phyloP scores from a whole-genome alignment of 1,140 invertebrate species.

The Oncopeltus fasciatus region DNA sequence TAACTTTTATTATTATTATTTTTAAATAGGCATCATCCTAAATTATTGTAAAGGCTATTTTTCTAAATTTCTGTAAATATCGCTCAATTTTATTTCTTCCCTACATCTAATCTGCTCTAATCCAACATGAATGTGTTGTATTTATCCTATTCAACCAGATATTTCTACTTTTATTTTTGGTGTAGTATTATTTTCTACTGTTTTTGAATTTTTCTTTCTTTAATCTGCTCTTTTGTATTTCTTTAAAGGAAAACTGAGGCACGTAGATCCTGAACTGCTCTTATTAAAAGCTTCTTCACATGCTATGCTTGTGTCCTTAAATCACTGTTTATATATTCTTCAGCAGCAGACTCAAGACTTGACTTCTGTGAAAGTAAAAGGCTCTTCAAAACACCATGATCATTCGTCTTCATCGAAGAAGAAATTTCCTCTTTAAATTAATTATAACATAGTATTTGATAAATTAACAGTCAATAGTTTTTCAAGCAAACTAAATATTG shows the following conservation, averaged over 20 bases:
- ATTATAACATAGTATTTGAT: background rate
- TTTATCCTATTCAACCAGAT: background rate
- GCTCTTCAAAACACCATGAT: slow-evolving; percentile 12
- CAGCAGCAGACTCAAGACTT: slow-evolving; percentile 32
- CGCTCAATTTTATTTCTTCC: background rate
- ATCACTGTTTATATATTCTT: slow-evolving; percentile 42
- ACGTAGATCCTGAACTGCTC: slow-evolving; percentile 36
- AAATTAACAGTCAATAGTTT: too few species aligned
- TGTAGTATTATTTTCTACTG: background rate
- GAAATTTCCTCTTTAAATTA: slow-evolving; percentile 11
- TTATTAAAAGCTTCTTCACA: slow-evolving; percentile 44
- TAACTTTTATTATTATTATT: too few species aligned
- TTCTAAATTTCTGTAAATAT: too few species aligned
- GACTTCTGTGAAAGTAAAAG: slow-evolving; percentile 9
- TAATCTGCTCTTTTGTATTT: background rate
- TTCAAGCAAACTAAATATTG: too few species aligned
- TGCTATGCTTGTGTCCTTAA: slow-evolving; percentile 40
- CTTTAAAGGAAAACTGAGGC: slow-evolving; percentile 26
- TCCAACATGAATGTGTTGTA: background rate
- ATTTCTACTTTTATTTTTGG: background rate
- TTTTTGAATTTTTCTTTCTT: background rate
- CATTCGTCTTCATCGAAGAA: slow-evolving; percentile 18
- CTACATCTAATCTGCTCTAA: background rate
- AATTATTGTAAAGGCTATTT: too few species aligned
- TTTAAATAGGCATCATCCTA: too few species aligned